Evolutionary conservation across 2,888 invertebrate genomes (phyloP), one percentile per base, ranked within the genome.

Genomic region (Lasioglossum calceatum): DNA sequence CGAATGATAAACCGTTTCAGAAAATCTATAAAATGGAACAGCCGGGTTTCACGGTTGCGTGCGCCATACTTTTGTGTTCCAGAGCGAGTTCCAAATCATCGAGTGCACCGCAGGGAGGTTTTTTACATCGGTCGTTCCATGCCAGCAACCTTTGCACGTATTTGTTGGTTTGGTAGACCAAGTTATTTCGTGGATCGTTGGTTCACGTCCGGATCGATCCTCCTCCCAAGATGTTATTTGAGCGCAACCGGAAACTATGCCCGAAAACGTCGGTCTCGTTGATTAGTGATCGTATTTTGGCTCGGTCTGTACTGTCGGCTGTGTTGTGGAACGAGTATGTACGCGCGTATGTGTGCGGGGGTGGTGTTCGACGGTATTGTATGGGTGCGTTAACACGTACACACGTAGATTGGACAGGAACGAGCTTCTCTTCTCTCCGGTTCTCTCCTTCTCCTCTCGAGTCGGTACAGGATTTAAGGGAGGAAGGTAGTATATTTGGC

Each of bases 401-500:
- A 84, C 61, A 81, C 70, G 80, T 73, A 71, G 78, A 84, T 81
- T 44, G 81, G 71, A 85, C 75, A 83, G 54, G 82, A 76, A 75
- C 77, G 80, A 67, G 61, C 47, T 39, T 83, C 72, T 71, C 70
- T 71, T 32, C 79, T 79, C 74, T 74, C 10, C 61, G 44, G 64
- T 44, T 80, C 78, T 67, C 44, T 67, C 78, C 86, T 84, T 72
- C 77, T 79, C 86, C 81, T 72, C 79, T 79, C 74, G 80, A 87
- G 77, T 81, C 84, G 83, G 86, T 86, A 86, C 82, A 88, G 90
- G 91, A 92, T 93, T 94, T 93, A 93, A 93, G 92, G 93, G 92
- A 92, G 90, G 90, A 93, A 91, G 92, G 91, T 91, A 92, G 93
- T 94, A 93, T 94, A 93, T 93, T 92, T 89, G 87, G 91, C 89